A percentile compares a stretch with the other conserved stretches of the same genome.
Evolutionary conservation across 2,888 invertebrate species (phyloP).

Genomic region (Endomychus coccineus): DNA sequence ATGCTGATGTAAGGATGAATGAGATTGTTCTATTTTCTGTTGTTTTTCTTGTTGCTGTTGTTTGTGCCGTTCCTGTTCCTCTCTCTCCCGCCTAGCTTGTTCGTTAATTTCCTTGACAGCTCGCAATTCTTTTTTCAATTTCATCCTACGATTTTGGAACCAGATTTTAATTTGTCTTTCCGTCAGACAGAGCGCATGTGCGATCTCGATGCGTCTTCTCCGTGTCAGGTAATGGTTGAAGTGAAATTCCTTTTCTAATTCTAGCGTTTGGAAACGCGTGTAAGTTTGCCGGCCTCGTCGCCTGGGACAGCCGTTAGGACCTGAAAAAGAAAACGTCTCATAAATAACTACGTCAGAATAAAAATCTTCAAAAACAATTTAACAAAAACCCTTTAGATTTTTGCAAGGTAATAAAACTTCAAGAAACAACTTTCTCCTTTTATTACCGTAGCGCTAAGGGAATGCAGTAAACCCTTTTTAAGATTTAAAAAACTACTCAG

Average conservation of each 20-base stretch:
- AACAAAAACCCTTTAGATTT: slow-evolving; percentile 15
- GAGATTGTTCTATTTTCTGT: slow-evolving; percentile 64
- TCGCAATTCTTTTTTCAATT: slow-evolving; percentile 90
- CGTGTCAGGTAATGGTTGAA: slow-evolving; percentile 96
- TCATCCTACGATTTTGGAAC: slow-evolving; percentile 97
- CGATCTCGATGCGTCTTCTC: slow-evolving; percentile 93
- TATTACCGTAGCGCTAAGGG: slow-evolving; percentile 23
- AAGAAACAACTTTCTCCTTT: slow-evolving; percentile 31
- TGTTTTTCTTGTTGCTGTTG: slow-evolving; percentile 85
- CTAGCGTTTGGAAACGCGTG: slow-evolving; percentile 96
- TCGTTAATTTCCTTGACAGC: slow-evolving; percentile 94
- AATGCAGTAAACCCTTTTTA: slow-evolving; percentile 30
- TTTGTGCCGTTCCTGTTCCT: slow-evolving; percentile 87
- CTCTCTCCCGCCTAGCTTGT: slow-evolving; percentile 82
- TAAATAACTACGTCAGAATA: slow-evolving; percentile 6
- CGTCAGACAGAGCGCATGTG: slow-evolving; percentile 90
- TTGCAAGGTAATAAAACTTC: slow-evolving; percentile 28
- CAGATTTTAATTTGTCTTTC: slow-evolving; percentile 96
- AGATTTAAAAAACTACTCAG: slow-evolving; percentile 24
- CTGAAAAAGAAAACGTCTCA: slow-evolving; percentile 52
- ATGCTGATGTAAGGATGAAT: slow-evolving; percentile 55
- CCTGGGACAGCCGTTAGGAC: slow-evolving; percentile 91
- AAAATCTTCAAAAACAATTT: slow-evolving; percentile 9
- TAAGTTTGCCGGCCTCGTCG: slow-evolving; percentile 95
- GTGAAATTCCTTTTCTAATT: slow-evolving; percentile 97